phyloP scores from a whole-genome alignment of 1,140 invertebrate species.

The Bombus sylvicola region DNA sequence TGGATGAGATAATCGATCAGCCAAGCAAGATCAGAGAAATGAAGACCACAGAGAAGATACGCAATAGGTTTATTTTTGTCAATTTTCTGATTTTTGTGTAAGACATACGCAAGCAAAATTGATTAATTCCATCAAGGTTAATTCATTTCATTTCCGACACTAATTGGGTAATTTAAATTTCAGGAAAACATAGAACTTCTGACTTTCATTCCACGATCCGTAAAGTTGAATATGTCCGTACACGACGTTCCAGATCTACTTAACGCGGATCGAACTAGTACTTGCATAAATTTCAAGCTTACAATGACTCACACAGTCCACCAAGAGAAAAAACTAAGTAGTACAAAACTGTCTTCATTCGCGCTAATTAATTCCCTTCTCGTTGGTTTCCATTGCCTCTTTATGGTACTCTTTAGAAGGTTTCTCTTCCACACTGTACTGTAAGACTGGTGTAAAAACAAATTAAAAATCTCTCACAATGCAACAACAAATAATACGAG shows the following conservation, averaged over 20 bases:
- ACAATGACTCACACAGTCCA: background rate
- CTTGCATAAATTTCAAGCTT: background rate
- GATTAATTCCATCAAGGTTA: background rate
- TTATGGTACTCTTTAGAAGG: background rate
- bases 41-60: background rate
- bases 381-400: background rate
- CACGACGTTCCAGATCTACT: background rate
- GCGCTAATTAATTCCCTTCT: conserved; percentile 1
- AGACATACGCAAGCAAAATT: background rate
- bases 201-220: background rate
- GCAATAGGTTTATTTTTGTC: background rate
- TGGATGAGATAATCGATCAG: conserved; percentile 1
- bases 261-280: background rate
- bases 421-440: background rate
- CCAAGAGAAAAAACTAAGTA: background rate
- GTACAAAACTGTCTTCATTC: background rate
- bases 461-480: background rate
- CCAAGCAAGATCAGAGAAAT: background rate
- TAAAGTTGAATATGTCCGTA: background rate
- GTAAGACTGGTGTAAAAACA: background rate
- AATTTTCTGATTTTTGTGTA: background rate
- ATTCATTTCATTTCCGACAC: background rate
- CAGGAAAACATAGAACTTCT: background rate
- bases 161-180: background rate
- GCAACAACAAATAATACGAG: background rate